Conservation (phyloP, 2,113 vertebrate species). For the Eira barbara region DNA sequence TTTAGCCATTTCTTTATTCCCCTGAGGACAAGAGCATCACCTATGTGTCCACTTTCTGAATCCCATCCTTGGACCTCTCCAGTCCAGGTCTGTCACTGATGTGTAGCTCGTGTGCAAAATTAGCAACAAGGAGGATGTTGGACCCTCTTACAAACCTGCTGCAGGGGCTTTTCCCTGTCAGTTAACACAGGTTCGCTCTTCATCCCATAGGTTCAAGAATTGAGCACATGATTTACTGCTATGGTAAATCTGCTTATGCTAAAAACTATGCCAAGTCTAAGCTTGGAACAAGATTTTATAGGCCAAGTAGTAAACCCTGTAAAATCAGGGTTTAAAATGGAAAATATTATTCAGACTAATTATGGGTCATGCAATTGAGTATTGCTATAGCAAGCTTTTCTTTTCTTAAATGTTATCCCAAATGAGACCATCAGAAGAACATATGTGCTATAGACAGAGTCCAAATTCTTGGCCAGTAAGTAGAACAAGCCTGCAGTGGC, state of each 20-base stretch:
- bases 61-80: neutral
- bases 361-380: slow-evolving; percentile 51
- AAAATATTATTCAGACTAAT: slow-evolving; percentile 79
- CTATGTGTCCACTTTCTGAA: neutral
- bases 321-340: slow-evolving; percentile 75
- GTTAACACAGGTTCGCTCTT: neutral
- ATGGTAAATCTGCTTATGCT: slow-evolving; percentile 55
- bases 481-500: neutral
- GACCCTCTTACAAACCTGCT: neutral
- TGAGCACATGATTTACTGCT: slow-evolving; percentile 48
- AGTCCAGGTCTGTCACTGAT: neutral
- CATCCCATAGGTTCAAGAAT: neutral
- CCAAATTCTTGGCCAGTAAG: slow-evolving; percentile 19
- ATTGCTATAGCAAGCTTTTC: slow-evolving; percentile 42
- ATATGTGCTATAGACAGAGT: slow-evolving; percentile 6
- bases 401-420: slow-evolving; percentile 59
- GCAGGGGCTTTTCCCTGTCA: neutral
- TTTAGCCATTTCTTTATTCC: neutral
- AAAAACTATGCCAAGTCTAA: slow-evolving; percentile 60
- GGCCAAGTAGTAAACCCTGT: slow-evolving; percentile 64
- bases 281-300: slow-evolving; percentile 69
- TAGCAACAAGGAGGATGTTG: neutral
- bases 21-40: neutral
- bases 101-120: neutral
- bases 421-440: slow-evolving; percentile 52